These are phyloP conservation scores for Trematocara variabile DNA, from an alignment of 2,113 vertebrate genomes.

Conservation along the genomic window DNA sequence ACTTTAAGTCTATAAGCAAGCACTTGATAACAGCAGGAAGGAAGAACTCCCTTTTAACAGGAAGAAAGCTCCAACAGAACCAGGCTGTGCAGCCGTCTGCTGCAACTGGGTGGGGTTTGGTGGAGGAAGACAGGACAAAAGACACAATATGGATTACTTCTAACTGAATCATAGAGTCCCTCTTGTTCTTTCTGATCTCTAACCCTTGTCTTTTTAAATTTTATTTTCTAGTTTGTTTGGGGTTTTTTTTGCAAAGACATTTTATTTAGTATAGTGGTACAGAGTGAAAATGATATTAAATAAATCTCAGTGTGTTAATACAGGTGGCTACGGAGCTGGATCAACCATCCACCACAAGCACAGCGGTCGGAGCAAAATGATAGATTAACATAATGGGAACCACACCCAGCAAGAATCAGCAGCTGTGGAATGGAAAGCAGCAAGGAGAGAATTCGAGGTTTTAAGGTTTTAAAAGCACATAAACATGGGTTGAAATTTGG, in stretches of 20 bases:
- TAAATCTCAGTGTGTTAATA: background rate
- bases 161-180: background rate
- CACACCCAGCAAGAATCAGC: background rate
- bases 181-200: background rate
- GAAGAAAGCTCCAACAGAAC: too few relatives aligned
- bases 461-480: background rate
- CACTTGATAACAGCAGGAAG: too few relatives aligned
- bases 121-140: too few relatives aligned
- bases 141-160: too few relatives aligned
- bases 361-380: background rate
- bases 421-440: background rate
- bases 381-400: background rate
- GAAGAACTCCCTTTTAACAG: too few relatives aligned
- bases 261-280: background rate
- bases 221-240: background rate
- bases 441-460: background rate
- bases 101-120: too few relatives aligned
- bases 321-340: background rate
- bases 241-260: fast-evolving
- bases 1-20: too few relatives aligned
- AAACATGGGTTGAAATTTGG: background rate
- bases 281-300: background rate
- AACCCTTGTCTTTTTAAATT: background rate
- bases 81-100: too few relatives aligned
- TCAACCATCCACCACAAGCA: background rate